Percentiles rank a stretch among this genome's conserved stretches.
Evolutionary conservation across 2,113 vertebrate genomes (phyloP).

Genomic region (Neogobius melanostomus): DNA sequence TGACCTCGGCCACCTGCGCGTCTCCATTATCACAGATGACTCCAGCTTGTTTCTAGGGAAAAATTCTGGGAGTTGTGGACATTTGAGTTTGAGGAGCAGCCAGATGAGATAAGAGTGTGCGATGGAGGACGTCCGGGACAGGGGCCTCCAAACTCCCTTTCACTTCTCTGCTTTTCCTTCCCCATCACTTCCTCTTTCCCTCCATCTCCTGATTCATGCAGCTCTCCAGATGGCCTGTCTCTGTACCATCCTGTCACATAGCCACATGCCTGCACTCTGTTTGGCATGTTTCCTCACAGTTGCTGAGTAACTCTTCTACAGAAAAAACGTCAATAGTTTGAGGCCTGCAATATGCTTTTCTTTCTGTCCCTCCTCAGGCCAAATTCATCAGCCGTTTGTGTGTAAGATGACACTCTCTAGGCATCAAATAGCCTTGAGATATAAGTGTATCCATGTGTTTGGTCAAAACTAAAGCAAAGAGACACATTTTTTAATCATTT

Average conservation of each 20-base stretch:
- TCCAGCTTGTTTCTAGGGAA: conserved; percentile 26
- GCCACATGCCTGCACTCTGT: conserved; percentile 40
- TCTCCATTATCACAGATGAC: conserved; percentile 3
- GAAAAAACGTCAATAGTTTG: conserved; percentile 46
- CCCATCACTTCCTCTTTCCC: conserved; percentile 13
- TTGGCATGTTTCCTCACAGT: conserved; percentile 46
- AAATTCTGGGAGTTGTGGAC: conserved; percentile 32
- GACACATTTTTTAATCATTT: conserved; percentile 44
- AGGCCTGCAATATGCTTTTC: conserved; percentile 34
- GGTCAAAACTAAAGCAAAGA: conserved; percentile 26
- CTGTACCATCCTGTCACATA: conserved; percentile 31
- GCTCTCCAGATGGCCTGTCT: conserved; percentile 58
- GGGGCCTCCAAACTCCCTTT: conserved; percentile 22
- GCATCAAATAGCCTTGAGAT: conserved; percentile 28
- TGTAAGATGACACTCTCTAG: conserved; percentile 28
- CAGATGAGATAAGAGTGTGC: conserved; percentile 63
- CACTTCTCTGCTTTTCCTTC: neutral
- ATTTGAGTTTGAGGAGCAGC: conserved; percentile 23
- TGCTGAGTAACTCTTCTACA: conserved; percentile 59
- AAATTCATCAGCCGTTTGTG: conserved; percentile 27
- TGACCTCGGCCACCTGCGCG: neutral
- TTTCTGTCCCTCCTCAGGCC: conserved; percentile 13
- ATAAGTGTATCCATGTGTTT: conserved; percentile 21
- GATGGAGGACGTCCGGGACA: conserved; percentile 47
- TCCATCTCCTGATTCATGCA: conserved; percentile 25